Evolutionary conservation across 2,888 invertebrate genomes (phyloP), one percentile per base, ranked within the genome.

Genomic region (Conops quadrifasciatus): DNA sequence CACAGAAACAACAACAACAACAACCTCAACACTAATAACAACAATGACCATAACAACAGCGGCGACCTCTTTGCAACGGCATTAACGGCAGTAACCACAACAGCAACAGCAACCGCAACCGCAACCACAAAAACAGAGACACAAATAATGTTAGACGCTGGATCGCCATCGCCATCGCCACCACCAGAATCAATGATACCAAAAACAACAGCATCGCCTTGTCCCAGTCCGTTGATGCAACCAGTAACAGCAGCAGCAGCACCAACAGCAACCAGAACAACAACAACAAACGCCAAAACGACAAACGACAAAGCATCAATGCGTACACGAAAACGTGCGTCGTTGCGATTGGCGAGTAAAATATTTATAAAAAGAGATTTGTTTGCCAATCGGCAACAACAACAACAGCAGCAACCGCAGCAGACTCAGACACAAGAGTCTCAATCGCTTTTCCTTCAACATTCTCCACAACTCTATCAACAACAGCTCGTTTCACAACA

Each of bases 311-410:
- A 51, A 19, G 7, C 63, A 58, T 26, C 67, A 47, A 47, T 56
- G 28, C 64, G 68, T 47, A 43, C 63, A 4, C 63, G 70, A 3
- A 63, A 47, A 26, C 63, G 64, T 21, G 43, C 68, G 7, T 53
- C 70, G 1, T 26, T 70, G 56, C 65, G 70, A 15, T 49, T 59
- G 21, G 59, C 63, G 13, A 71, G 60, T 19, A 68, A 68, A 58
- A 68, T 68, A 30, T 68, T 36, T 58, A 68, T 68, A 62, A 68
- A 68, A 36, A 30, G 49, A 62, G 68, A 68, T 51, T 24, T 68
- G 16, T 68, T 68, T 45, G 60, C 49, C 24, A 21, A 13, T 9
- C 63, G 51, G 43, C 69, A 69, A 21, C 63, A 49, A 11, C 71
- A 68, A 26, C 67, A 47, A 43, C 49, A 47, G 3, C 60, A 24